Base-by-base conservation (phyloP, 2,888 invertebrate genomes). In the Drymonia ruficornis region DNA sequence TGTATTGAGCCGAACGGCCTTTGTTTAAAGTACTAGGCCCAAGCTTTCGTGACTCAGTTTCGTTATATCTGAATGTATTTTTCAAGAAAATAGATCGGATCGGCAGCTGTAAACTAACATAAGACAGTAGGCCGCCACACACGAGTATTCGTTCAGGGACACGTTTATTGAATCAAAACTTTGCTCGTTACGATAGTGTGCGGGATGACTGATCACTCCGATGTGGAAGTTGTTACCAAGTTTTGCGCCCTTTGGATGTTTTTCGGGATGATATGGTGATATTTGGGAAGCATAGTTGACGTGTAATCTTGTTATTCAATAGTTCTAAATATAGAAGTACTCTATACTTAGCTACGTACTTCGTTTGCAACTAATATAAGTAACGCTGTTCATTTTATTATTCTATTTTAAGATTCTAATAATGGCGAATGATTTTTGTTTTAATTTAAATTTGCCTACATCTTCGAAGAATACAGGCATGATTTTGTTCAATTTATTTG, bases 101-200 rank as follows among this genome's bases (percentile, higher is more conserved):
- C 31, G 34, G 19, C 4, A 5, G 19, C 8, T 18, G 18, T 48
- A 18, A 29, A 34, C 3, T 9, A 16, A 18, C 9, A 16, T 46
- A n/a, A n/a, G n/a, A n/a, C n/a, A n/a, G 42, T 47, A 56, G 53
- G 56, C 55, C 29, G 46, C 34, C 45, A 31, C 54, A 58, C 50
- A 50, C 57, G 48, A 57, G 44, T 43, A 43, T 44, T 57, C 53
- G 58, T 57, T 59, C 18, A 47, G 50, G 40, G 56, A 61, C 62
- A 56, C 46, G 63, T 55, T 67, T 62, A 72, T 71, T 70, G 67
- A 74, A 71, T 72, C 65, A 71, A 61, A 74, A 72, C 70, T 72
- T 72, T 55, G 53, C 72, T 70, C 65, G 63, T 72, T 70, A 65
- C 61, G 46, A 52, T 58, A 60, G 65, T 59, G 59, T 56, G 61